Evolutionary conservation across 1,140 invertebrate genomes (phyloP).

Genomic region (Aphelinus certus): DNA sequence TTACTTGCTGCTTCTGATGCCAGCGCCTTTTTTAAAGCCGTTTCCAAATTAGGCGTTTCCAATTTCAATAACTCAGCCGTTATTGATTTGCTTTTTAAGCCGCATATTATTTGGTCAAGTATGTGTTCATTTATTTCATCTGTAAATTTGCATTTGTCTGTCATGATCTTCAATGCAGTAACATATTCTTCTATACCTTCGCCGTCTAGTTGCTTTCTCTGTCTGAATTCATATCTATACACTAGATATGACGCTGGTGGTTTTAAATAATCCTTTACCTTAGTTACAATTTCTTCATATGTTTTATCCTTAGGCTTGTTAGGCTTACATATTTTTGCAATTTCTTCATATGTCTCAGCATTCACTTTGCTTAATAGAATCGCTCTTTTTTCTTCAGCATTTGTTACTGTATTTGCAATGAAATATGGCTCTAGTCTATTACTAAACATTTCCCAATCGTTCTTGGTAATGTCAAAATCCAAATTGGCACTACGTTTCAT

Average conservation of each 20-base stretch:
- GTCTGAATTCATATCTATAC: constrained; percentile 9
- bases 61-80: constrained; percentile 7
- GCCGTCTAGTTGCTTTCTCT: neutral
- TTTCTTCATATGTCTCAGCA: too few relatives aligned
- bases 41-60: neutral
- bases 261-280: neutral
- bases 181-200: neutral
- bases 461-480: too few relatives aligned
- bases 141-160: constrained; percentile 8
- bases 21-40: constrained; percentile 1
- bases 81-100: constrained; percentile 8
- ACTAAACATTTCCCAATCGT: too few relatives aligned
- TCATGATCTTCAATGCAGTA: constrained; percentile 1
- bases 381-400: too few relatives aligned
- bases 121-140: neutral
- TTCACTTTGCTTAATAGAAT: too few relatives aligned
- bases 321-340: too few relatives aligned
- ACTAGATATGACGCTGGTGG: neutral
- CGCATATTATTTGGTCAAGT: constrained; percentile 8
- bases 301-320: too few relatives aligned
- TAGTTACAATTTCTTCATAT: too few relatives aligned
- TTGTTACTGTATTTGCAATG: too few relatives aligned
- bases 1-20: constrained; percentile 7
- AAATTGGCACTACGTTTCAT: too few relatives aligned
- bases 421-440: too few relatives aligned